phyloP scores from a whole-genome alignment of 2,113 vertebrate genomes.

The Callionymus lyra region DNA sequence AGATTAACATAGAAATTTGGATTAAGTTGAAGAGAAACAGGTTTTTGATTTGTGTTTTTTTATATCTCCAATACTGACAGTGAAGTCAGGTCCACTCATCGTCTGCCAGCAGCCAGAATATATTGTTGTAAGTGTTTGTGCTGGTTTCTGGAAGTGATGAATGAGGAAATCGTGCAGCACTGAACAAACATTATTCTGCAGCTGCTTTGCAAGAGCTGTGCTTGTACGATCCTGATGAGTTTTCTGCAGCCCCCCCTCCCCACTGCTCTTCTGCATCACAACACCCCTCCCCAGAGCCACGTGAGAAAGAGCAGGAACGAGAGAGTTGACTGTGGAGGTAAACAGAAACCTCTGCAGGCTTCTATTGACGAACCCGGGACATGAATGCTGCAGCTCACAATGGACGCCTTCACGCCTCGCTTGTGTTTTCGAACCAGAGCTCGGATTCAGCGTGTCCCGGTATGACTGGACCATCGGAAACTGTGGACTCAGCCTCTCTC shows the following conservation, averaged over 20 bases:
- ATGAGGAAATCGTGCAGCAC: neutral
- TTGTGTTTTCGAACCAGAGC: conserved; percentile 44
- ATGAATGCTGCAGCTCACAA: conserved; percentile 46
- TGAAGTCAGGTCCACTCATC: no score
- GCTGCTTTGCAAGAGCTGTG: neutral
- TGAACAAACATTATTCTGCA: neutral
- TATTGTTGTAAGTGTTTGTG: no score
- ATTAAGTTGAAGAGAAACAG: no score
- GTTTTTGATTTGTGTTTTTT: no score
- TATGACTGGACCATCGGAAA: conserved; percentile 40
- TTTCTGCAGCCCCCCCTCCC: neutral
- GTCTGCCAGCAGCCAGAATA: no score
- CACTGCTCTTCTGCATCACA: no score
- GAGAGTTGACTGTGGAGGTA: conserved; percentile 22
- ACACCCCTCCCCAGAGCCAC: conserved; percentile 6
- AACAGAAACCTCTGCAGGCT: conserved; percentile 51
- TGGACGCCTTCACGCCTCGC: conserved; percentile 49
- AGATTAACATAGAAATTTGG: no score
- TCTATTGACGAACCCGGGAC: conserved; percentile 32
- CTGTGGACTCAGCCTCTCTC: conserved; percentile 53
- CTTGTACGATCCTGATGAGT: conserved; percentile 3
- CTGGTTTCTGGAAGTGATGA: neutral
- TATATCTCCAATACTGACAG: no score
- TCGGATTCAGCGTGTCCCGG: conserved; percentile 32
- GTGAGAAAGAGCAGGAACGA: conserved; percentile 25